These are phyloP conservation scores for Phalangium opilio DNA, from an alignment of 2,888 invertebrate species.

Conservation along the genomic window DNA sequence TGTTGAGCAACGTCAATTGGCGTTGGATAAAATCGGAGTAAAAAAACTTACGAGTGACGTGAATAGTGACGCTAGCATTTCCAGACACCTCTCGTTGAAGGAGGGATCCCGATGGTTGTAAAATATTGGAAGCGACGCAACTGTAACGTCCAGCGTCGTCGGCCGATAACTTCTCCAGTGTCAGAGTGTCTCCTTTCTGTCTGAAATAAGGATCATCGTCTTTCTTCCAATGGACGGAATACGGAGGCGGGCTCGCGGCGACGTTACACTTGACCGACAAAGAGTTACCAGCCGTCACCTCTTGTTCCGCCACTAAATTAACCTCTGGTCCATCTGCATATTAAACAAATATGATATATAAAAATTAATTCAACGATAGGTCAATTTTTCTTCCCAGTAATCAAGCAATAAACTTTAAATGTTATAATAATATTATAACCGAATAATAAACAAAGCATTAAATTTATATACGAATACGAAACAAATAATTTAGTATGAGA, in stretches of 20 bases:
- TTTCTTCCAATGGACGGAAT: slow-evolving; percentile 70
- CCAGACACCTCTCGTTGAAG: slow-evolving; percentile 37
- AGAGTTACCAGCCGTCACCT: slow-evolving; percentile 70
- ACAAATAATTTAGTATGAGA: neutral
- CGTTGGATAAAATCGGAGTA: neutral
- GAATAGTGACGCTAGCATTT: slow-evolving; percentile 61
- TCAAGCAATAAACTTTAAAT: no score
- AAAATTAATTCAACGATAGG: no score
- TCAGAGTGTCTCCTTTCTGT: slow-evolving; percentile 60
- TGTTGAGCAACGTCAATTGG: neutral
- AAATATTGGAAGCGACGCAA: slow-evolving; percentile 69
- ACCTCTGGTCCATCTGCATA: slow-evolving; percentile 21
- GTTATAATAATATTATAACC: no score
- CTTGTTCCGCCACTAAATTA: slow-evolving; percentile 29
- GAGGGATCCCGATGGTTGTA: slow-evolving; percentile 49
- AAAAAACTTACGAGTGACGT: slow-evolving; percentile 63
- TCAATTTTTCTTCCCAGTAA: no score
- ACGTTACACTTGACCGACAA: slow-evolving; percentile 74
- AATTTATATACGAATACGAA: neutral
- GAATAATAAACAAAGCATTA: no score
- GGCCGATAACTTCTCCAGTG: slow-evolving; percentile 57
- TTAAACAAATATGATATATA: neutral
- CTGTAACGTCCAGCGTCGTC: slow-evolving; percentile 77
- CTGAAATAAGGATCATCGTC: slow-evolving; percentile 69
- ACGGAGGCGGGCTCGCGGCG: slow-evolving; percentile 66